phyloP scores from a whole-genome alignment of 2,797 vertebrate genomes.

The Pteronotus mesoamericanus region DNA sequence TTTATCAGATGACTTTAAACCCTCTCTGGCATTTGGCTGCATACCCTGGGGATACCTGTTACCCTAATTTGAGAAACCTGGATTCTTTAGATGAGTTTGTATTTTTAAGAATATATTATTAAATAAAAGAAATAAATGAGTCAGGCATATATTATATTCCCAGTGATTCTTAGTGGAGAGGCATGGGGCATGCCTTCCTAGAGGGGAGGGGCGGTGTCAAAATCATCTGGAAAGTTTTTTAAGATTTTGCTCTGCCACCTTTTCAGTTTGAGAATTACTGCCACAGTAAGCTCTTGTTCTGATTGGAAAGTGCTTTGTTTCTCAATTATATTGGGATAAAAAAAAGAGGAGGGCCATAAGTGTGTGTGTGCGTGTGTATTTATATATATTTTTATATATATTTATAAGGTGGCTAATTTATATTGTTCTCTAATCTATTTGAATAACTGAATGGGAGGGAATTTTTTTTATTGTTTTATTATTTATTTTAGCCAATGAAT shows the following conservation, averaged over 20 bases:
- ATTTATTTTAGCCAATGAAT: not conserved
- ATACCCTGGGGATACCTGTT: not conserved
- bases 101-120: slow-evolving; percentile 28
- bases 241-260: not conserved
- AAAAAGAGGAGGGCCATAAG: not conserved
- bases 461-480: not conserved
- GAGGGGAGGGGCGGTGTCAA: not conserved
- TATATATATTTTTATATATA: not conserved
- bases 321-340: not conserved
- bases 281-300: not conserved
- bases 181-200: not conserved
- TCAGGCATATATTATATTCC: not conserved
- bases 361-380: not conserved
- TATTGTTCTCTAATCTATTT: not conserved
- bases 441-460: not conserved
- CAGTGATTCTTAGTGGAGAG: not conserved
- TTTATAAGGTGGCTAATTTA: not conserved
- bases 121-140: not conserved
- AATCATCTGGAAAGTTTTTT: not conserved
- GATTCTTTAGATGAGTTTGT: not conserved
- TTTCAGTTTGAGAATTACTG: slow-evolving; percentile 26
- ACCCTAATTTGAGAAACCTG: not conserved
- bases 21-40: not conserved
- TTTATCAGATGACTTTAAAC: not conserved
- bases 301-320: not conserved